A percentile compares a stretch with the other conserved stretches of the same genome.
Conservation (phyloP, 30 jellyfish, hydroid and myxozoan genomes). For the Nemopilema nomurai region DNA sequence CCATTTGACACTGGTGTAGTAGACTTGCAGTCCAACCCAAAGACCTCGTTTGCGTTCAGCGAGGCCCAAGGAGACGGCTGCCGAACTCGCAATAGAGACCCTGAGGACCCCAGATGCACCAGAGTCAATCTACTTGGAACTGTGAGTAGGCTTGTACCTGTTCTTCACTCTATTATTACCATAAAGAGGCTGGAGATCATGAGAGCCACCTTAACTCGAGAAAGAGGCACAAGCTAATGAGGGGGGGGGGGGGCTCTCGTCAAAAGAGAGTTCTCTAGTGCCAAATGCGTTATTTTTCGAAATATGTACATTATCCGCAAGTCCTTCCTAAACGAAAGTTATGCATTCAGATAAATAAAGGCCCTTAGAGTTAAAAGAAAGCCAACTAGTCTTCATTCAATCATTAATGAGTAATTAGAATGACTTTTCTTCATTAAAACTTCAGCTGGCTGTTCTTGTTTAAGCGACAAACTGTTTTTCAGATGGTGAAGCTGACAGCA, state of each 20-base stretch:
- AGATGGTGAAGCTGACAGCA: conserved; percentile 49
- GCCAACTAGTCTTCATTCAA: too few relatives aligned
- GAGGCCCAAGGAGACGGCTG: conserved; percentile 74
- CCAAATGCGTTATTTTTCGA: too few relatives aligned
- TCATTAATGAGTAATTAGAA: too few relatives aligned
- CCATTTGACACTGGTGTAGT: conserved; percentile 42
- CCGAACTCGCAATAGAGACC: conserved; percentile 34
- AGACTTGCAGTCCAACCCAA: conserved; percentile 35
- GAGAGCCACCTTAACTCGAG: neutral
- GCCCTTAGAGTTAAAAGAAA: too few relatives aligned
- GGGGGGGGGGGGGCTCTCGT: too few relatives aligned
- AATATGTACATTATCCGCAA: too few relatives aligned
- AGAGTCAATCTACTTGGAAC: conserved; percentile 63
- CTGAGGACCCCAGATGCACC: conserved; percentile 73
- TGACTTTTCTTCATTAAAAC: too few relatives aligned
- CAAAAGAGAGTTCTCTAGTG: too few relatives aligned
- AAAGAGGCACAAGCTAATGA: too few relatives aligned
- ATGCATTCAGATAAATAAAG: too few relatives aligned
- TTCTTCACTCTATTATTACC: neutral
- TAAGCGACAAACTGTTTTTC: neutral
- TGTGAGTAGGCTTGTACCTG: neutral
- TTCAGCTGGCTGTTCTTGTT: too few relatives aligned
- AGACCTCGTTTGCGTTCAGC: conserved; percentile 48
- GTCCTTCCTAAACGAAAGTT: too few relatives aligned
- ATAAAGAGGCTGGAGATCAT: neutral